These are phyloP conservation scores for Brenthis daphne DNA, from an alignment of 2,888 invertebrate genomes.

Conservation along the genomic window DNA sequence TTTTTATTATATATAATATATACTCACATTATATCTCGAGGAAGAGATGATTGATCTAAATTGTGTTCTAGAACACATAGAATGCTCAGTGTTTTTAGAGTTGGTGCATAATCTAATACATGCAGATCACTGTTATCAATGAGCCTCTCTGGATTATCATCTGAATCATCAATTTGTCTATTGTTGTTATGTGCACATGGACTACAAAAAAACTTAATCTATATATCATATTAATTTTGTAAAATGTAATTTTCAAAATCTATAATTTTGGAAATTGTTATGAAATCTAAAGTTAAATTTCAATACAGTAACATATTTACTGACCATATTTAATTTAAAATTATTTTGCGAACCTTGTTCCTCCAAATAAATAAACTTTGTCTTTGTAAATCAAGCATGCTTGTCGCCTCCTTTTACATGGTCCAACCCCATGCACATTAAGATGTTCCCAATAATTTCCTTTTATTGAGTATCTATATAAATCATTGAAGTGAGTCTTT, in stretches of 20 bases:
- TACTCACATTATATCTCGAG: constrained; percentile 84
- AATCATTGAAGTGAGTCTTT: constrained; percentile 91
- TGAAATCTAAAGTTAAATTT: too few species aligned
- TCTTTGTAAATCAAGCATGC: constrained; percentile 89
- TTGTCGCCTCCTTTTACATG: constrained; percentile 87
- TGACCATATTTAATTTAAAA: constrained; percentile 16
- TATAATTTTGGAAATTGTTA: too few species aligned
- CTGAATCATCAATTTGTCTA: constrained; percentile 48
- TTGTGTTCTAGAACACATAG: constrained; percentile 84
- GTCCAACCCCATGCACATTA: constrained; percentile 81
- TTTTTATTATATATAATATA: not conserved
- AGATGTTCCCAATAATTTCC: constrained; percentile 84
- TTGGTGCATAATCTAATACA: constrained; percentile 90
- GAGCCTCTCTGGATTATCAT: constrained; percentile 75
- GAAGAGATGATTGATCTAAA: constrained; percentile 84
- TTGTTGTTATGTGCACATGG: constrained; percentile 51
- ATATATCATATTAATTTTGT: too few species aligned
- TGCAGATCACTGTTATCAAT: constrained; percentile 92
- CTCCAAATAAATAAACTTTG: constrained; percentile 93
- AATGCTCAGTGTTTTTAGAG: constrained; percentile 87
- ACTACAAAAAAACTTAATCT: constrained; percentile 46
- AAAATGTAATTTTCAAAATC: too few species aligned
- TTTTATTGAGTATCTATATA: constrained; percentile 87
- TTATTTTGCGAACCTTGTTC: constrained; percentile 86
- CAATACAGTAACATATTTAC: too few species aligned